A percentile compares a stretch with the other conserved stretches of the same genome.
These are phyloP conservation scores for Entomobrya proxima DNA, from an alignment of 2,888 invertebrate species.

Conservation along the genomic window DNA sequence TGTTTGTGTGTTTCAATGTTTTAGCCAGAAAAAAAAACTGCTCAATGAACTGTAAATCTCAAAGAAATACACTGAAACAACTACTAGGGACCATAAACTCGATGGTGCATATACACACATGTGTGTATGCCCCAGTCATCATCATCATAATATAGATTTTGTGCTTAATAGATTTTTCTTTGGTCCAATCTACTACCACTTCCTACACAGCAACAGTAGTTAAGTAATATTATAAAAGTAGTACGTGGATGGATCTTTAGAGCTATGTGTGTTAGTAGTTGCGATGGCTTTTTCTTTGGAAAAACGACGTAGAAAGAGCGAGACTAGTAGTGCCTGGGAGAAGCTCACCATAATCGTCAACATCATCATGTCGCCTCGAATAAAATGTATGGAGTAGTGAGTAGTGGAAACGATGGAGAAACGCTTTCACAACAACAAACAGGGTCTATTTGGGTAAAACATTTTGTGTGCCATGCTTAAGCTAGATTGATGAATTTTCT, in stretches of 20 bases:
- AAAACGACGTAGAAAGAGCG: not conserved
- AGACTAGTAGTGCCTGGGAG: not conserved
- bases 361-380: not conserved
- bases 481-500: constrained; percentile 73
- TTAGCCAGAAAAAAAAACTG: constrained; percentile 25
- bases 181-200: not conserved
- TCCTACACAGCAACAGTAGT: not conserved
- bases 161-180: constrained; percentile 29
- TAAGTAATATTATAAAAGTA: not conserved
- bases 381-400: not conserved
- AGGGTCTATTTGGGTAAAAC: constrained; percentile 58
- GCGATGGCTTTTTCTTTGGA: not conserved
- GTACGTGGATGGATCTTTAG: not conserved
- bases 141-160: constrained; percentile 30
- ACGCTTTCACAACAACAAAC: constrained; percentile 30
- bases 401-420: not conserved
- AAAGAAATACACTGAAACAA: constrained; percentile 36
- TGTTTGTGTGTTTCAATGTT: not conserved
- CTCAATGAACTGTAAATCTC: constrained; percentile 66
- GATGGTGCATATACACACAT: not conserved
- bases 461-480: constrained; percentile 67
- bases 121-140: not conserved
- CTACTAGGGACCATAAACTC: not conserved
- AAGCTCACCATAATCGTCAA: not conserved
- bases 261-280: not conserved